phyloP scores from a whole-genome alignment of 64 coral and sea anemone species.

The Montipora efflorescens region DNA sequence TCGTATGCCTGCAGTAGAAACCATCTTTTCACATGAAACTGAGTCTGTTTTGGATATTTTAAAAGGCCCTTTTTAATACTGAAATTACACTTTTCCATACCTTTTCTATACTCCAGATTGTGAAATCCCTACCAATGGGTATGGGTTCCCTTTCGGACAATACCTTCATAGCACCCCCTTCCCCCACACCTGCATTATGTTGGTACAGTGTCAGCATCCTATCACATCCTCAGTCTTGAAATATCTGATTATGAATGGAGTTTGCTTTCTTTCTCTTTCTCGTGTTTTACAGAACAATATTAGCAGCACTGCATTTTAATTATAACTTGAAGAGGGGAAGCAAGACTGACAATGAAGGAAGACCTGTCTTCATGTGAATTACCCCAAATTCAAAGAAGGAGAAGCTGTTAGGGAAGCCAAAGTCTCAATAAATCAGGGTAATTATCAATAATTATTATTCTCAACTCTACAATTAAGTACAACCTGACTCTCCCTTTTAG shows the following conservation, averaged over 20 bases:
- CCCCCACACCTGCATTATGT: not conserved
- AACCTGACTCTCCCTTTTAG: not conserved
- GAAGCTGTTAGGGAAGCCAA: not conserved
- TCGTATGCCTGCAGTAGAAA: too few species aligned
- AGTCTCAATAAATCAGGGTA: too few species aligned
- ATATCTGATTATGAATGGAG: constrained; percentile 8
- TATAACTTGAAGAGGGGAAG: too few species aligned
- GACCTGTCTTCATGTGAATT: constrained; percentile 7
- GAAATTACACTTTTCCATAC: too few species aligned
- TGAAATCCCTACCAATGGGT: too few species aligned
- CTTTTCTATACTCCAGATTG: too few species aligned
- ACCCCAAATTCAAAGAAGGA: constrained; percentile 54
- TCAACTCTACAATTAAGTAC: not conserved
- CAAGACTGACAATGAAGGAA: not conserved
- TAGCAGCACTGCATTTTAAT: not conserved
- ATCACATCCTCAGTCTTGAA: not conserved
- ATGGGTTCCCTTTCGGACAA: too few species aligned
- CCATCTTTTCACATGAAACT: too few species aligned
- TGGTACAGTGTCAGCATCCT: not conserved
- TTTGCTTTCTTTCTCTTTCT: constrained; percentile 1
- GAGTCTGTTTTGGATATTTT: too few species aligned
- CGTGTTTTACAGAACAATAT: constrained; percentile 15
- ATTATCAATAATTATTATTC: too few species aligned
- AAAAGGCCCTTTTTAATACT: too few species aligned
- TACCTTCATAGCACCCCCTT: too few species aligned